Evolutionary conservation across 2,888 invertebrate species (phyloP), one percentile per base, ranked within the genome.

Genomic region (Leptinotarsa tumamoca): DNA sequence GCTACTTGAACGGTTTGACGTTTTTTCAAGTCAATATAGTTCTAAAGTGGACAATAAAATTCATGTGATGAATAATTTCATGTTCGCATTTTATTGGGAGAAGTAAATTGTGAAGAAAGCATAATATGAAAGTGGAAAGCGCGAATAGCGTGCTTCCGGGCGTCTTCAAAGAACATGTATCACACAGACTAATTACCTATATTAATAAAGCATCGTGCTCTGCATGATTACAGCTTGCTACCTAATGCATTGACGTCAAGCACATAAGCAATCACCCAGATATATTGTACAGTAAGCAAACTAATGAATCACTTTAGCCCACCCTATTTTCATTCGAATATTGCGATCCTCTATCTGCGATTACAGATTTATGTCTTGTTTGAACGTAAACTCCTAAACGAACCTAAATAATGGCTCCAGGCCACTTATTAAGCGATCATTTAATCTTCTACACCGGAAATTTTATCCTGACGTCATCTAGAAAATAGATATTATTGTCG

Each of bases 261-360:
- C 79, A 80, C 82, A 82, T 82, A 82, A 83, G 82, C 82, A 83
- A 82, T 82, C 82, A 82, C 82, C 82, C 79, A 81, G 80, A 82
- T 81, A 81, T 81, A 82, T 78, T 76, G 78, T 79, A 78, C 78
- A 81, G 80, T 82, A 80, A 80, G 80, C 79, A 81, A 82, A 82
- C 83, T 82, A 83, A 84, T 84, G 84, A 83, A 83, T 84, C 83
- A 84, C 81, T 80, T 77, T 69, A 79, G 73, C 77, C 82, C 82
- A 80, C 81, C 83, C 80, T 79, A 80, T 75, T 82, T 83, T 82
- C 83, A 82, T 83, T 83, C 79, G 80, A 82, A 83, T 80, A 83
- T 80, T 82, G 79, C 81, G 73, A 79, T 80, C 79, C 79, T 79
- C 79, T 76, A 81, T 81, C 79, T 83, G 77, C 79, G 79, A 82